These are phyloP conservation scores for Dasysyrphus tricinctus DNA, from an alignment of 2,888 invertebrate genomes.

Conservation along the genomic window DNA sequence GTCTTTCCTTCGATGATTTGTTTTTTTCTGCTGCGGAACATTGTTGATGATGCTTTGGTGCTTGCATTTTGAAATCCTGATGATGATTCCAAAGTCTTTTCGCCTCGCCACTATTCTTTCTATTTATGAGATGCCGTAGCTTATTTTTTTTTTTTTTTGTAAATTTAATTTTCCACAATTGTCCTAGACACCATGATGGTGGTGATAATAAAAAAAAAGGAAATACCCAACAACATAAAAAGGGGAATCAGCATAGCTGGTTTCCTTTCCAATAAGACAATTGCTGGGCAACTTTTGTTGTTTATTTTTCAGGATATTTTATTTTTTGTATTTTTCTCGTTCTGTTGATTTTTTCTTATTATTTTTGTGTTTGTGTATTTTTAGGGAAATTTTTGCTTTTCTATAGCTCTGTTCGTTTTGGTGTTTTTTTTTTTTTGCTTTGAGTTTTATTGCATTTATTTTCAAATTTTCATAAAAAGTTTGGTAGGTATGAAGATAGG, in stretches of 20 bases:
- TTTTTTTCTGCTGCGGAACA: neutral
- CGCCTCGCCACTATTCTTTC: neutral
- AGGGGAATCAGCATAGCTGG: neutral
- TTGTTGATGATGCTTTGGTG: constrained; percentile 14
- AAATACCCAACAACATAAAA: constrained; percentile 23
- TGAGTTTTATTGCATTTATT: constrained; percentile 51
- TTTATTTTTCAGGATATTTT: constrained; percentile 21
- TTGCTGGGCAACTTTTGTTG: constrained; percentile 65
- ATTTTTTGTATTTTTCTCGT: constrained; percentile 5
- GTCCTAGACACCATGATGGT: constrained; percentile 55
- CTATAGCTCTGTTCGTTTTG: constrained; percentile 14
- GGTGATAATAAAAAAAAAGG: constrained; percentile 49
- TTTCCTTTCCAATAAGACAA: constrained; percentile 63
- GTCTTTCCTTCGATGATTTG: neutral
- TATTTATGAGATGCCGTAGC: constrained; percentile 20
- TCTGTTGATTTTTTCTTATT: constrained; percentile 17
- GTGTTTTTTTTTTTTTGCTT: neutral
- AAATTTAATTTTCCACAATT: constrained; percentile 71
- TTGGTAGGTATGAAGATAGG: neutral
- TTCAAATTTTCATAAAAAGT: constrained; percentile 39
- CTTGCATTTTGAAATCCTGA: constrained; percentile 13
- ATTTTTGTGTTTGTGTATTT: constrained; percentile 5
- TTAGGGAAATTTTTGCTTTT: constrained; percentile 22
- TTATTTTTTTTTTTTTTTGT: constrained; percentile 36
- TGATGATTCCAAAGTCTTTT: constrained; percentile 24